Percentiles rank a stretch among this genome's conserved stretches.
Evolutionary conservation across 2,888 invertebrate genomes (phyloP).

Genomic region (Oscheius myriophilus): DNA sequence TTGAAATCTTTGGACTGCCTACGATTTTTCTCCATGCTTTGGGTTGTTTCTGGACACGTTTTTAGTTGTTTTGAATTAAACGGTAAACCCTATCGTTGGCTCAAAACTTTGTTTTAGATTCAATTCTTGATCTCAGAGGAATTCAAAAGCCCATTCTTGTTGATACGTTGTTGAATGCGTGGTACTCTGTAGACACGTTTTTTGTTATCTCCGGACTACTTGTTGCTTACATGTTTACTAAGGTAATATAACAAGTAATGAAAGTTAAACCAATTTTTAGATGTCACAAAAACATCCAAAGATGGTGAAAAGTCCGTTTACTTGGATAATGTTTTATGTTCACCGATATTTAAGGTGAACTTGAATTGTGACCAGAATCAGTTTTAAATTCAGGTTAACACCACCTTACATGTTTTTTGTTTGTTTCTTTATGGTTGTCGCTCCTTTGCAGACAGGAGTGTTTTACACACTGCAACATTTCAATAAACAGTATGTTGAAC

Average conservation of each 20-base stretch:
- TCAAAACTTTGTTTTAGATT: too few species aligned
- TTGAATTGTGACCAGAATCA: too few species aligned
- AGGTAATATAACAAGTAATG: conserved; percentile 17
- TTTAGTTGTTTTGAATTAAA: not conserved
- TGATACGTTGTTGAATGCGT: conserved; percentile 35
- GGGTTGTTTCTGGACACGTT: conserved; percentile 51
- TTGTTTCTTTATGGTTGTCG: not conserved
- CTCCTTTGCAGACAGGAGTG: not conserved
- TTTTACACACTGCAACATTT: too few species aligned
- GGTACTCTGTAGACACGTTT: conserved; percentile 59
- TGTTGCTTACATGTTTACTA: conserved; percentile 58
- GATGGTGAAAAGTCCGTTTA: conserved; percentile 29
- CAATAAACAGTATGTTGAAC: not conserved
- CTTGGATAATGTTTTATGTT: conserved; percentile 41
- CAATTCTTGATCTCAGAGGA: too few species aligned
- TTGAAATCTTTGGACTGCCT: conserved; percentile 48
- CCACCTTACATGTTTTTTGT: conserved; percentile 34
- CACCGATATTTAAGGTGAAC: conserved; percentile 37
- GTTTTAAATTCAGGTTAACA: conserved; percentile 26
- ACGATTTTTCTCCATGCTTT: conserved; percentile 55
- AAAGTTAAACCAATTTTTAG: not conserved
- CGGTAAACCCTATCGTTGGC: not conserved
- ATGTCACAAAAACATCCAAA: not conserved
- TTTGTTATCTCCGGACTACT: conserved; percentile 59
- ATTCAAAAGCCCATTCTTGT: not conserved